Evolutionary conservation across 1,140 invertebrate species (phyloP).

Genomic region (Hirudo medicinalis): DNA sequence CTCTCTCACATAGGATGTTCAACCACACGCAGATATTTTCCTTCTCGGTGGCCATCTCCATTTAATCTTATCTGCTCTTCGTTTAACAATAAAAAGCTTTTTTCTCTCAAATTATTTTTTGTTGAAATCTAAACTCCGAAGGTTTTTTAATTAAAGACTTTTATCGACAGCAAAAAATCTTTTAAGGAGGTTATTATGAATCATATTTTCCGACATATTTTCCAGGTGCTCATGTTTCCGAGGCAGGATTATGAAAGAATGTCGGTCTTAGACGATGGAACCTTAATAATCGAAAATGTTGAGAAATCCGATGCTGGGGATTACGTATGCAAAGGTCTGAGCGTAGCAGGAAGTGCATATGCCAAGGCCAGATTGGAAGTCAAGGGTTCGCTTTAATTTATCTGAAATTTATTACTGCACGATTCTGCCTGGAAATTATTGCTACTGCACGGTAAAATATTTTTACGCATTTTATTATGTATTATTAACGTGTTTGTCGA

Average conservation of each 20-base stretch:
- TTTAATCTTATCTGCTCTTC: no score
- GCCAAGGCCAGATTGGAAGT: constrained; percentile 64
- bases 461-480: not conserved
- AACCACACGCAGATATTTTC: no score
- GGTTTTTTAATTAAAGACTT: no score
- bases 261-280: constrained; percentile 59
- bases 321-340: constrained; percentile 73
- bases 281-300: constrained; percentile 58
- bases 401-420: no score
- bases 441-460: no score
- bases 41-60: no score
- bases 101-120: no score
- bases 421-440: no score
- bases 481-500: not conserved
- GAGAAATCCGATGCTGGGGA: constrained; percentile 67
- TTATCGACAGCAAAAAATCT: no score
- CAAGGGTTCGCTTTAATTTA: constrained; percentile 44
- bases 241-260: constrained; percentile 62
- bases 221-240: constrained; percentile 49
- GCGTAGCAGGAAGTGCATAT: constrained; percentile 65
- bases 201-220: not conserved
- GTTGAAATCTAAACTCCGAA: no score
- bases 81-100: no score
- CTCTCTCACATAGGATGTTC: no score
- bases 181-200: not conserved